Base-by-base conservation (phyloP, 1,140 invertebrate genomes). In the Meloidogyne floridensis region DNA sequence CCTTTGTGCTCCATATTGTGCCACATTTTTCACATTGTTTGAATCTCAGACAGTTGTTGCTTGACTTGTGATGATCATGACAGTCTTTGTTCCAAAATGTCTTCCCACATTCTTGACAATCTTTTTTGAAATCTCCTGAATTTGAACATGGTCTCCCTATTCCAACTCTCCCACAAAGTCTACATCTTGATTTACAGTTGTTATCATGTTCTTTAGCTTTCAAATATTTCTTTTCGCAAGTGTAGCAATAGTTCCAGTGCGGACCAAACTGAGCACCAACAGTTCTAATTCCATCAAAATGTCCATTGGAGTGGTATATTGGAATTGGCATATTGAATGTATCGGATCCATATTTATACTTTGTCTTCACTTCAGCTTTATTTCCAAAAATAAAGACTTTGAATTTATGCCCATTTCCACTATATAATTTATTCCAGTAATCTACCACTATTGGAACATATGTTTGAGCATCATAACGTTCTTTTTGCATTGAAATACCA, bases 351-450 rank as follows among this genome's bases (percentile, higher is more conserved):
- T 75, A 75, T 75, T 3, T 7, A 75, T 20, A 75, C 56, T 75
- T 75, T 8, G 73, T 47, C 8, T 42, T 75, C 47, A 53, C 51
- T 4, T 75, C 11, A 8, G 47, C 73, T 15, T n/a, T 18, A 7
- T 47, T n/a, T 2, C 73, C 73, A 54, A 75, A 75, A 15, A 75
- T 75, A 54, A 75, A 75, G 2, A 75, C 73, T 75, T 75, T 75
- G 20, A 75, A 75, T 32, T 7, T 75, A 47, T 47, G 6, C 6
- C 43, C 43, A 15, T 8, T 15, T 54, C 18, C n/a, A 8, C 47
- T 15, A 20, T 75, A 75, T 8, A 75, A 7, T 75, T 4, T 54
- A 18, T 75, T 75, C 73, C 73, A 75, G 18, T 20, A 42, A 8
- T 75, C 73, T 4, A 75, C 73, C 2, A 75, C 20, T 8, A 7